Percentiles rank a stretch among this genome's conserved stretches.
Conservation (phyloP, 2,888 invertebrate species). For the Rotaria macrura region DNA sequence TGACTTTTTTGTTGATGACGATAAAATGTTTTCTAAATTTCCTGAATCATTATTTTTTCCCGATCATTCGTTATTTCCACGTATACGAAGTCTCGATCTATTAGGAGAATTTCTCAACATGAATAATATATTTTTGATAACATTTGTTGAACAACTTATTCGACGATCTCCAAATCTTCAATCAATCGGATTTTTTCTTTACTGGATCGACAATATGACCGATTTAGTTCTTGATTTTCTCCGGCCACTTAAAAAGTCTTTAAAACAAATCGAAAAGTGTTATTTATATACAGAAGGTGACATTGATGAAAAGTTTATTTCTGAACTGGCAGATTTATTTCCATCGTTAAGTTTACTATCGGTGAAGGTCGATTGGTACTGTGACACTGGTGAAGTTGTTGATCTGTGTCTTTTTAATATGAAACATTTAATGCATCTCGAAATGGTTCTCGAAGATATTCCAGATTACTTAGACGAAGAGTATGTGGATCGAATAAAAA, state of each 20-base stretch:
- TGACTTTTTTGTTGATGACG: neutral
- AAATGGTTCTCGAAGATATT: neutral
- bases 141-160: neutral
- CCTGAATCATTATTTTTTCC: neutral
- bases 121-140: neutral
- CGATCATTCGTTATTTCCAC: neutral
- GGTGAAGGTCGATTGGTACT: neutral
- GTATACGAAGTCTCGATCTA: neutral
- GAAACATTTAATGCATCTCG: neutral
- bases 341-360: neutral
- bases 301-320: neutral
- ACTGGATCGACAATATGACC: neutral
- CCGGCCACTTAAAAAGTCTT: neutral
- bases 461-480: neutral
- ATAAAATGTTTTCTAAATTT: neutral
- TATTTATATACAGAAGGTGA: neutral
- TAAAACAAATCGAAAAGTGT: neutral
- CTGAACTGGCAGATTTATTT: neutral
- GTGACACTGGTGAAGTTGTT: neutral
- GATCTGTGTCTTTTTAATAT: neutral
- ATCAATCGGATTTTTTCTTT: neutral
- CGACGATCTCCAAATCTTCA: neutral
- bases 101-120: neutral
- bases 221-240: neutral
- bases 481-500: neutral